Conservation (phyloP, 37 sponge, comb jelly and placozoan genomes). For the Beroe ovata region DNA sequence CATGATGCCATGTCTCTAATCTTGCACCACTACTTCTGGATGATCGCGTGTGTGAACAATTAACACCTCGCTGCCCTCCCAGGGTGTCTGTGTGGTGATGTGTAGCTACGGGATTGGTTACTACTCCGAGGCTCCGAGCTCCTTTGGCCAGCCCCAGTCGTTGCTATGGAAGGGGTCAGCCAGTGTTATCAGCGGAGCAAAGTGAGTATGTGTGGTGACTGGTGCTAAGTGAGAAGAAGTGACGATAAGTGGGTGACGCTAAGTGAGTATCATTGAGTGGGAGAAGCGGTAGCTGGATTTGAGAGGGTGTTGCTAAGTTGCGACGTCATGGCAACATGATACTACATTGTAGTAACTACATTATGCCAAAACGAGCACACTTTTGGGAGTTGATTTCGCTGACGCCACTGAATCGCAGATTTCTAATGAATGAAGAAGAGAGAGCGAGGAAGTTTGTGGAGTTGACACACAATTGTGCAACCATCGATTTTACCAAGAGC, state of each 20-base stretch:
- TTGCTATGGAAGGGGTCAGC: conserved; percentile 11
- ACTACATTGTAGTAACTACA: no score
- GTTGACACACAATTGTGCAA: conserved; percentile 33
- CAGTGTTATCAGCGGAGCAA: conserved; percentile 32
- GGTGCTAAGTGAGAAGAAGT: conserved; percentile 48
- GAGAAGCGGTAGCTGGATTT: no score
- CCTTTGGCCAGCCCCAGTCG: background rate
- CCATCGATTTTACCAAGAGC: conserved; percentile 37
- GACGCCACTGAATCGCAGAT: background rate
- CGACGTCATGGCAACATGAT: no score
- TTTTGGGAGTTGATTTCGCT: background rate
- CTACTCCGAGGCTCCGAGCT: background rate
- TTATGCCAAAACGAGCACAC: no score
- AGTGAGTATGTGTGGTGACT: conserved; percentile 6
- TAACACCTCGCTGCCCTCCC: background rate
- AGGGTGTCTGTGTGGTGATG: conserved; percentile 34
- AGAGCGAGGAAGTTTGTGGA: conserved; percentile 60
- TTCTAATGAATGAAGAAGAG: background rate
- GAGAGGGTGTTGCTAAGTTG: no score
- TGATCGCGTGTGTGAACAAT: no score
- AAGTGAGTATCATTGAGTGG: no score
- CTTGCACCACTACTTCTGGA: no score
- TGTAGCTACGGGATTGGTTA: conserved; percentile 38
- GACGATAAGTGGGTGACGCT: no score
- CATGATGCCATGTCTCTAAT: no score